A percentile compares a stretch with the other conserved stretches of the same genome.
phyloP scores from a whole-genome alignment of 2,113 vertebrate species.

The Scophthalmus maximus region DNA sequence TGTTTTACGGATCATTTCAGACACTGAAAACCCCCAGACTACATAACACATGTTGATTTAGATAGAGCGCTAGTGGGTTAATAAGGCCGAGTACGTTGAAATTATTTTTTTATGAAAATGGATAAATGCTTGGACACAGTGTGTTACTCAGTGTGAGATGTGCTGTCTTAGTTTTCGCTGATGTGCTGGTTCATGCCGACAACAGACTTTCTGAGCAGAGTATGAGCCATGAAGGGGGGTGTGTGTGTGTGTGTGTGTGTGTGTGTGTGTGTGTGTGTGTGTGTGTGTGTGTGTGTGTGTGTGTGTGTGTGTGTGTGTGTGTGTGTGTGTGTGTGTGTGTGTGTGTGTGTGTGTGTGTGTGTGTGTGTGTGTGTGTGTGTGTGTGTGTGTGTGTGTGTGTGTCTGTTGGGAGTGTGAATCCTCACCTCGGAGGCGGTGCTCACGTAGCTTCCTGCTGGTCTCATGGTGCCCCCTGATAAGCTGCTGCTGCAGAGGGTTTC shows the following conservation, averaged over 20 bases:
- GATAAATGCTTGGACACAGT: not conserved
- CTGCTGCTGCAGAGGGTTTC: slow-evolving; percentile 76
- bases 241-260: slow-evolving; percentile 28
- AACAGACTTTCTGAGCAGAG: slow-evolving; percentile 27
- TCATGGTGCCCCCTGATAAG: slow-evolving; percentile 84
- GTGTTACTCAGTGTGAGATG: slow-evolving; percentile 23
- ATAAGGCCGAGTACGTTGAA: no score
- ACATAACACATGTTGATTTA: no score
- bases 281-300: slow-evolving; percentile 18
- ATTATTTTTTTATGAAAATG: not conserved
- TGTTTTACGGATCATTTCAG: not conserved
- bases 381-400: slow-evolving; percentile 29
- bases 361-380: slow-evolving; percentile 16
- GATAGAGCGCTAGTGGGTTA: no score
- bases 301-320: slow-evolving; percentile 47
- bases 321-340: slow-evolving; percentile 15
- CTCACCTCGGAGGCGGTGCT: slow-evolving; percentile 36
- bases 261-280: slow-evolving; percentile 42
- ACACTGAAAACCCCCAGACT: not conserved
- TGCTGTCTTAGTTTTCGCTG: slow-evolving; percentile 54
- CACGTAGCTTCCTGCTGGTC: slow-evolving; percentile 61
- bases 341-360: slow-evolving; percentile 53
- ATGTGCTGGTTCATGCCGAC: slow-evolving; percentile 36
- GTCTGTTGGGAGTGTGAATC: slow-evolving; percentile 39
- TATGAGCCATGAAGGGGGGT: slow-evolving; percentile 28